Conservation (phyloP, 2,797 vertebrate species). For the Salmo trutta region DNA sequence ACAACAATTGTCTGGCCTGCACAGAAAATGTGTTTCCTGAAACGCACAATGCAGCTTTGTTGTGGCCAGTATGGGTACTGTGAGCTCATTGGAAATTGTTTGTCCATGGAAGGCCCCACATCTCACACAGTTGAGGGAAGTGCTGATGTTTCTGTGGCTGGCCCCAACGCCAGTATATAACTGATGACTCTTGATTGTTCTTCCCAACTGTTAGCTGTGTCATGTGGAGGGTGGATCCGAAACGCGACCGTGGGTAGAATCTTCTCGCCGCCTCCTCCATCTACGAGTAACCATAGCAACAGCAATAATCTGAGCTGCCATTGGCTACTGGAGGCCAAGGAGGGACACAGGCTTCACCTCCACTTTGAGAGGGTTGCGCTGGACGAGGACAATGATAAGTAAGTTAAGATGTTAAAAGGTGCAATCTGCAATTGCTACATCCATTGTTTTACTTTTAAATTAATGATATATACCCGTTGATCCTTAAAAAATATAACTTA, state of each 20-base stretch:
- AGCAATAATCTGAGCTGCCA: constrained; percentile 86
- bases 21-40: neutral
- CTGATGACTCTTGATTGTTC: constrained; percentile 3
- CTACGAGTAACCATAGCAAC: constrained; percentile 79
- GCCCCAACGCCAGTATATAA: too few relatives aligned
- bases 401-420: constrained; percentile 30
- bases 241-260: constrained; percentile 90
- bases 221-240: constrained; percentile 87
- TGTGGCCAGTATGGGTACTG: too few relatives aligned
- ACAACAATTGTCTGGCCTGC: neutral
- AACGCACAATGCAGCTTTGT: too few relatives aligned
- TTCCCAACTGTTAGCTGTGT: constrained; percentile 67
- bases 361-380: constrained; percentile 91
- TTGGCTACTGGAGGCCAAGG: constrained; percentile 89
- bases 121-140: too few relatives aligned
- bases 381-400: constrained; percentile 92
- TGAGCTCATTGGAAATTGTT: too few relatives aligned
- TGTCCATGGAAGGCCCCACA: too few relatives aligned
- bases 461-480: too few relatives aligned
- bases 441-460: too few relatives aligned
- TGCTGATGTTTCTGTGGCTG: too few relatives aligned
- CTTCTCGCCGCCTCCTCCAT: constrained; percentile 82
- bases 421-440: too few relatives aligned
- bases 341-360: constrained; percentile 87
- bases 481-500: too few relatives aligned